Conservation (phyloP, 2,888 invertebrate species). For the Trichopoda pennipes region DNA sequence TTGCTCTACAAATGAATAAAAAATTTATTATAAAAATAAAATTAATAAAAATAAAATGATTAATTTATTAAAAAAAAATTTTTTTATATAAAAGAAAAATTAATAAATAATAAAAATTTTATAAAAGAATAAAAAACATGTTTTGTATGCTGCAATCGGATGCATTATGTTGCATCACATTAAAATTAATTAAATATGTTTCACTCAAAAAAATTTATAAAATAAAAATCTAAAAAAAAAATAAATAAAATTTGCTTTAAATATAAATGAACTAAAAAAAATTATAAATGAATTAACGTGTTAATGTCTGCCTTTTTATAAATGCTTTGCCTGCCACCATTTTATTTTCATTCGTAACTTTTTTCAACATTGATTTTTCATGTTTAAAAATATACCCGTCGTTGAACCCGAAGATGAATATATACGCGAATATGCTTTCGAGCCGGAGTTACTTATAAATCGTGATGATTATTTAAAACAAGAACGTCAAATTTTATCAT, state of each 20-base stretch:
- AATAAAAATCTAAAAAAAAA: slow-evolving; percentile 23
- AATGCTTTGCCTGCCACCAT: slow-evolving; percentile 29
- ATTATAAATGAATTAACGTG: neutral
- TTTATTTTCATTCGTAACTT: neutral
- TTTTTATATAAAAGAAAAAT: neutral
- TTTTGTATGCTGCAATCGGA: slow-evolving; percentile 69
- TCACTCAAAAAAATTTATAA: slow-evolving; percentile 35
- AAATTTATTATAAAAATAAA: no score
- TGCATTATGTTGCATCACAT: slow-evolving; percentile 74
- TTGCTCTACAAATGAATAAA: no score
- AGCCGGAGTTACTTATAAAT: slow-evolving; percentile 79
- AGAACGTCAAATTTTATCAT: slow-evolving; percentile 72
- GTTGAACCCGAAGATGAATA: slow-evolving; percentile 76
- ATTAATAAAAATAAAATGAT: neutral
- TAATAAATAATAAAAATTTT: neutral
- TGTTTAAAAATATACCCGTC: slow-evolving; percentile 76
- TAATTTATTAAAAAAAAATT: neutral
- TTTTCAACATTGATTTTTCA: slow-evolving; percentile 64
- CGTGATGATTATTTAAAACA: slow-evolving; percentile 76
- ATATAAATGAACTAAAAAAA: neutral
- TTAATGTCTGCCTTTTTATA: neutral
- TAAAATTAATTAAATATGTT: slow-evolving; percentile 64
- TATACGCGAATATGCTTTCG: slow-evolving; percentile 80
- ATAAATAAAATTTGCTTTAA: neutral
- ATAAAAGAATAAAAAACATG: slow-evolving; percentile 43